These are phyloP conservation scores for Drosophila picticornis DNA, from an alignment of 2,888 invertebrate genomes.

Conservation along the genomic window DNA sequence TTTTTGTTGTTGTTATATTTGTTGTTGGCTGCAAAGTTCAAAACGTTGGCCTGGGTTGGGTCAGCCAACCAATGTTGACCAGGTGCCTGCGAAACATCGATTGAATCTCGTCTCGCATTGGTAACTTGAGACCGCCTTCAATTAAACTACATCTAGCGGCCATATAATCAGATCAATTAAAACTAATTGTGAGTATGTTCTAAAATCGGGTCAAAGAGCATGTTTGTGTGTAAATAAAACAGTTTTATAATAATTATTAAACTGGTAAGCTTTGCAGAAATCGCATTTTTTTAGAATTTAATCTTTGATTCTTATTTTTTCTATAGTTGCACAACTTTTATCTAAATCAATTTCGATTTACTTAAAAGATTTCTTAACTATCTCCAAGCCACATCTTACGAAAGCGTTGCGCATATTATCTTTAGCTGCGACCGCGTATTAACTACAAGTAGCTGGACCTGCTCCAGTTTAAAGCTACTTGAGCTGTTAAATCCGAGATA, in stretches of 20 bases:
- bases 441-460: constrained; percentile 17
- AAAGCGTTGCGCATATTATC: constrained; percentile 14
- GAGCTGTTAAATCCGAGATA: constrained; percentile 19
- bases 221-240: constrained; percentile 2
- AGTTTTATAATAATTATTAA: not conserved
- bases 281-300: not conserved
- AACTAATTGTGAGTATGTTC: constrained; percentile 59
- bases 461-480: constrained; percentile 35
- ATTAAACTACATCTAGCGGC: constrained; percentile 32
- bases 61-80: constrained; percentile 69
- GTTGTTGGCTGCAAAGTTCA: constrained; percentile 58
- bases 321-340: not conserved
- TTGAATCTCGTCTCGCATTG: constrained; percentile 57
- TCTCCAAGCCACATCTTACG: not conserved
- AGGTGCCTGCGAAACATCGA: constrained; percentile 71
- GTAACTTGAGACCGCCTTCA: constrained; percentile 50
- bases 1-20: constrained; percentile 18
- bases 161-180: constrained; percentile 74
- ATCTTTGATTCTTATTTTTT: not conserved
- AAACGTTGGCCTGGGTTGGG: constrained; percentile 68
- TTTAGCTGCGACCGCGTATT: constrained; percentile 16
- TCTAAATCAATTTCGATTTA: not conserved
- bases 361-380: constrained; percentile 2
- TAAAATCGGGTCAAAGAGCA: constrained; percentile 4
- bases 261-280: not conserved